These are phyloP conservation scores for Conus ventricosus DNA, from an alignment of 1,140 invertebrate species.

Conservation along the genomic window DNA sequence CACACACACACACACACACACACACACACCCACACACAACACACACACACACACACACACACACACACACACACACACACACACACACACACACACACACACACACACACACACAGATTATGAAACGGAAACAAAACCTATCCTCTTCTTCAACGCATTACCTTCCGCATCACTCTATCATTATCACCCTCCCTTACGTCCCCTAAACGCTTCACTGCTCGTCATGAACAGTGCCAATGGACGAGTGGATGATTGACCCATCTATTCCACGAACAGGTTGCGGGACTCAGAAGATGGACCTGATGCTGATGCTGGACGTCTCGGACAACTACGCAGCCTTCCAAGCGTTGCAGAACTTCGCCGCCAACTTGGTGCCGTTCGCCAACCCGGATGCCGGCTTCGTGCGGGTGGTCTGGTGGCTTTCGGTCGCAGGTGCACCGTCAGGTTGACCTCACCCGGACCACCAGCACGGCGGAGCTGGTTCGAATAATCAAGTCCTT, in stretches of 20 bases:
- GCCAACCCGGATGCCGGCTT: constrained; percentile 56
- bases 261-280: constrained; percentile 36
- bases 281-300: constrained; percentile 43
- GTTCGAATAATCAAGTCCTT: constrained; percentile 19
- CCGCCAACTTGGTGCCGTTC: constrained; percentile 45
- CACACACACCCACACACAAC: too few relatives aligned
- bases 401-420: constrained; percentile 53
- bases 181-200: too few relatives aligned
- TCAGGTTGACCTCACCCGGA: constrained; percentile 35
- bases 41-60: too few relatives aligned
- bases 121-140: too few relatives aligned
- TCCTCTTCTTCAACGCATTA: too few relatives aligned
- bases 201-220: too few relatives aligned
- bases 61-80: too few relatives aligned
- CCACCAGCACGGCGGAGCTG: constrained; percentile 35
- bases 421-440: constrained; percentile 46
- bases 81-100: too few relatives aligned
- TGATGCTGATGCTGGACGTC: constrained; percentile 48
- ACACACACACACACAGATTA: too few relatives aligned
- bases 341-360: constrained; percentile 24
- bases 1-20: too few relatives aligned
- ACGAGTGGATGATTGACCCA: neutral
- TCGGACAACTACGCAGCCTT: constrained; percentile 37
- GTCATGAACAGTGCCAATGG: too few relatives aligned
- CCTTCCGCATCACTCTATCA: too few relatives aligned